These are phyloP conservation scores for Zingel zingel DNA, from an alignment of 2,113 vertebrate species.

Conservation along the genomic window DNA sequence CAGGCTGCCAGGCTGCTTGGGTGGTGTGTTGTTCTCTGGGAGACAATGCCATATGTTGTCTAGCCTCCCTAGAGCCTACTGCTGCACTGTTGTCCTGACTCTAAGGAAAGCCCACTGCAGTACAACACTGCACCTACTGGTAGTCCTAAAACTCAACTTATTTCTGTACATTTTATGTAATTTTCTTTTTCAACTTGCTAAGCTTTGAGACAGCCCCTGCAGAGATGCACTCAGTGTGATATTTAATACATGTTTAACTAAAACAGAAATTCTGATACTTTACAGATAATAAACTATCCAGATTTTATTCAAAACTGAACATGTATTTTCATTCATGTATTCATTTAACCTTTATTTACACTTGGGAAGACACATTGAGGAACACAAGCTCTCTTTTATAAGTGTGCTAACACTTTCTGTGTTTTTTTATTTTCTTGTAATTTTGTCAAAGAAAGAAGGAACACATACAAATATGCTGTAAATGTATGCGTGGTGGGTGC, in stretches of 20 bases:
- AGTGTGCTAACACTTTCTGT: neutral
- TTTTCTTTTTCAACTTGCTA: neutral
- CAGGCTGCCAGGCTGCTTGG: constrained; percentile 78
- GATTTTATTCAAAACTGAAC: neutral
- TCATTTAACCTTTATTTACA: neutral
- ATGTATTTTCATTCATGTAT: neutral
- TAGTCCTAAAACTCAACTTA: neutral
- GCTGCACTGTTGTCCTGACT: constrained; percentile 56
- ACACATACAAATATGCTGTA: neutral
- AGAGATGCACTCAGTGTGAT: neutral
- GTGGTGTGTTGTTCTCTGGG: constrained; percentile 82
- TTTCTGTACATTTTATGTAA: neutral
- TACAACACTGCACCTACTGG: constrained; percentile 17
- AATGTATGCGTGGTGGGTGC: neutral
- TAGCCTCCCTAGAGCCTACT: constrained; percentile 73
- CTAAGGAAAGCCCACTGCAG: constrained; percentile 47
- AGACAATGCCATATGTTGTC: constrained; percentile 87
- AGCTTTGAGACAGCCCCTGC: neutral
- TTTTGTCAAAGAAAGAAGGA: neutral
- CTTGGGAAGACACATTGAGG: neutral
- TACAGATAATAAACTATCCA: neutral
- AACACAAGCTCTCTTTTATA: neutral
- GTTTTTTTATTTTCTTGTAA: neutral
- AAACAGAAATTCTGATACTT: neutral
- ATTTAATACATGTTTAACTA: neutral